These are phyloP conservation scores for Formicarius rufipectus DNA, from an alignment of 2,113 vertebrate genomes.

Conservation along the genomic window DNA sequence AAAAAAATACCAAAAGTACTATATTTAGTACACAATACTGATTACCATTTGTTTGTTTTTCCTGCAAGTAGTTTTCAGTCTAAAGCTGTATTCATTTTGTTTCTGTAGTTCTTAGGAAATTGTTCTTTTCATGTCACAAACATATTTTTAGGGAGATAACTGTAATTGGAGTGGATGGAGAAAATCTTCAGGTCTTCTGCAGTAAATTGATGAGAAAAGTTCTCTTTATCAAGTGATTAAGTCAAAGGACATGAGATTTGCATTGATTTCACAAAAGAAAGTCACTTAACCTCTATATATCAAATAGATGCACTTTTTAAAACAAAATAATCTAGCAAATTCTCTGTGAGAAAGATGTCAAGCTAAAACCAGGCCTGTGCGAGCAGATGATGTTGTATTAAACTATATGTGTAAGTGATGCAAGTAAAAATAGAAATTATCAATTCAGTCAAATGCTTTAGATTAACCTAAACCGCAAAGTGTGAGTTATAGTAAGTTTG, in stretches of 20 bases:
- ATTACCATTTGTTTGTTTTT: neutral
- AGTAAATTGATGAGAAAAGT: neutral
- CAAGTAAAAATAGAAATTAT: neutral
- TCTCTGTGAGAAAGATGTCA: neutral
- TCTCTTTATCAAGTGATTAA: neutral
- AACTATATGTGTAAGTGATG: neutral
- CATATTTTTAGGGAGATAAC: neutral
- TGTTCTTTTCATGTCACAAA: neutral
- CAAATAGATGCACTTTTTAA: neutral
- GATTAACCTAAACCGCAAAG: neutral
- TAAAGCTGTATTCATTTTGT: neutral
- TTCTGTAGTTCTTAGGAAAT: neutral
- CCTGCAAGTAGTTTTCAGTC: neutral
- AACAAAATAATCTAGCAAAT: neutral
- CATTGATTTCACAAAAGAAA: neutral
- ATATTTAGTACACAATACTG: neutral
- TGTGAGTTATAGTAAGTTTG: neutral
- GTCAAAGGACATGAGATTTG: neutral
- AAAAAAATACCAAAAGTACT: neutral
- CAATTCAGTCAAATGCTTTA: neutral
- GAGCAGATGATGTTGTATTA: neutral
- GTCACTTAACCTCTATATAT: neutral
- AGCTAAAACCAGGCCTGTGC: neutral
- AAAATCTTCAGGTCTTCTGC: neutral
- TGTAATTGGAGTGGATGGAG: neutral